phyloP scores from a whole-genome alignment of 2,888 invertebrate species.

The Parelbella ahira region DNA sequence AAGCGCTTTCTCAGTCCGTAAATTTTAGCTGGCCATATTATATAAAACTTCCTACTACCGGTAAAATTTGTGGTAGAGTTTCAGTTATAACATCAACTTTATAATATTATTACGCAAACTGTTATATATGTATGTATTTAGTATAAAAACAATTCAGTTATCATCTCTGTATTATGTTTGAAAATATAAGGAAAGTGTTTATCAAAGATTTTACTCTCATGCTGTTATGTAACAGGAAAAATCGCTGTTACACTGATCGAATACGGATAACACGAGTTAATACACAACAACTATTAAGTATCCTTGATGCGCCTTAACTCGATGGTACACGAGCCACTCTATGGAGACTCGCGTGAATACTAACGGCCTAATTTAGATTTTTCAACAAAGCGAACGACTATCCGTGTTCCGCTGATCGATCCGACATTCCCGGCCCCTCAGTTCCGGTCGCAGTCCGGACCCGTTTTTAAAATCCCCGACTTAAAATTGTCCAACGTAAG shows the following conservation, averaged over 20 bases:
- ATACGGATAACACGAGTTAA: slow-evolving; percentile 13
- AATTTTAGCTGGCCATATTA: too few species aligned
- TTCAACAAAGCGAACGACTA: slow-evolving; percentile 68
- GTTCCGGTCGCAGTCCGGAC: slow-evolving; percentile 70
- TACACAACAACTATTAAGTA: slow-evolving; percentile 27
- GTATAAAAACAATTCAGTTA: too few species aligned
- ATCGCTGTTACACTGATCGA: too few species aligned
- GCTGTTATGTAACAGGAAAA: too few species aligned
- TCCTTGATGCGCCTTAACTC: slow-evolving; percentile 25
- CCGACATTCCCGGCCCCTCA: slow-evolving; percentile 48
- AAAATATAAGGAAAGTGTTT: too few species aligned
- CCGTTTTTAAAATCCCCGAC: slow-evolving; percentile 70
- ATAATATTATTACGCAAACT: too few species aligned
- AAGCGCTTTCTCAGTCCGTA: slow-evolving; percentile 5
- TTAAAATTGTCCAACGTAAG: slow-evolving; percentile 55
- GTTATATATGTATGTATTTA: too few species aligned
- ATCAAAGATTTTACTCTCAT: too few species aligned
- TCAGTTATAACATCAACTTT: too few species aligned
- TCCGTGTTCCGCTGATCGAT: slow-evolving; percentile 67
- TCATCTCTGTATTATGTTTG: too few species aligned
- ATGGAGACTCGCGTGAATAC: slow-evolving; percentile 54
- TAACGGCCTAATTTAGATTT: slow-evolving; percentile 74
- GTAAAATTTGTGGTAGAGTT: too few species aligned
- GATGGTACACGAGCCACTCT: slow-evolving; percentile 25
- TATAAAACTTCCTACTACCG: too few species aligned